Conservation (phyloP, 2,113 vertebrate genomes). For the Saimiri boliviensis region DNA sequence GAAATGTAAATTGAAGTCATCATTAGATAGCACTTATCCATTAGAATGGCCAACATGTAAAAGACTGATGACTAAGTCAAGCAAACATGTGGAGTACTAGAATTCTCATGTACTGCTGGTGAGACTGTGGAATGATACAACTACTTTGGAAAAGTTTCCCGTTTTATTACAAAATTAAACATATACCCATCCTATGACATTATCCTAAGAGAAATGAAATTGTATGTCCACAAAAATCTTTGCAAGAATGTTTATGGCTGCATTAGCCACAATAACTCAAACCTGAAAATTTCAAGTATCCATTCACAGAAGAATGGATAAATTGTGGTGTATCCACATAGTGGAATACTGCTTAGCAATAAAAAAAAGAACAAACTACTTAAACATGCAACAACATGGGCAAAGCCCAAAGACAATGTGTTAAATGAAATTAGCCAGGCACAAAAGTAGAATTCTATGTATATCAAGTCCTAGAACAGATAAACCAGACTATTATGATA, state of each 20-base stretch:
- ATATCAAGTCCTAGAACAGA: neutral
- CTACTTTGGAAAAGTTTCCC: neutral
- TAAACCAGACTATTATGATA: neutral
- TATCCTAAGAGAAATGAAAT: neutral
- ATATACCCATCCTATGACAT: neutral
- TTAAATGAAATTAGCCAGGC: neutral
- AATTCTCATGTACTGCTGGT: neutral
- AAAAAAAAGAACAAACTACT: neutral
- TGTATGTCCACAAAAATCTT: neutral
- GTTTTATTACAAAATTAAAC: slow-evolving; percentile 23
- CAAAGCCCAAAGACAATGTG: neutral
- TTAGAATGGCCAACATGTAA: neutral
- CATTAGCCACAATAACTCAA: neutral
- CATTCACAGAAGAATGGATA: neutral
- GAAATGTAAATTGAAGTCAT: neutral
- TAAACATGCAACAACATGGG: neutral
- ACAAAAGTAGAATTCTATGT: neutral
- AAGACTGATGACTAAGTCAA: neutral
- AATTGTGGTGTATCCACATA: neutral
- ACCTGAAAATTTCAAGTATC: neutral
- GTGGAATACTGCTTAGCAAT: neutral
- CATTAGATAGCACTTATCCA: neutral
- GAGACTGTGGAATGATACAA: neutral
- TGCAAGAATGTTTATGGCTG: neutral
- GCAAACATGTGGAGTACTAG: neutral